These are phyloP conservation scores for Nomada goodeniana DNA, from an alignment of 2,888 invertebrate genomes.

Conservation along the genomic window DNA sequence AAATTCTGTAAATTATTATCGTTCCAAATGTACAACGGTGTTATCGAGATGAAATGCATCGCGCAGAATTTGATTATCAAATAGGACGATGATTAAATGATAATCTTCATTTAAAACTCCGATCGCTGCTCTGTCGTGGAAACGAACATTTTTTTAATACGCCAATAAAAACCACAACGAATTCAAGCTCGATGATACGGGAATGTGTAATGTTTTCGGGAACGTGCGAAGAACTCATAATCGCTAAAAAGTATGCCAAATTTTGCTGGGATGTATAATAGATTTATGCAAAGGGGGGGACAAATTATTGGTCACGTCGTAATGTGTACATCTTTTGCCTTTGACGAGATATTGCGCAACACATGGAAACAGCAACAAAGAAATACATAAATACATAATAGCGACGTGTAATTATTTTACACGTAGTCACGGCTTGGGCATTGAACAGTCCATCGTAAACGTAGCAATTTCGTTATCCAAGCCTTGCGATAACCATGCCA, in stretches of 20 bases:
- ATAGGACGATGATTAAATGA: not conserved
- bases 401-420: not conserved
- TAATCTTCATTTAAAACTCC: not conserved
- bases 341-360: not conserved
- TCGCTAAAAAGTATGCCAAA: not conserved
- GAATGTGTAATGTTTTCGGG: not conserved
- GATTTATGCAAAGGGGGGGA: not conserved
- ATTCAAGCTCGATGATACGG: not conserved
- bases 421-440: not conserved
- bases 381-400: not conserved
- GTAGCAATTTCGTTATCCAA: not conserved
- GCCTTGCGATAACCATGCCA: not conserved
- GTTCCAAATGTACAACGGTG: too few species aligned
- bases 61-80: too few species aligned
- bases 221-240: not conserved
- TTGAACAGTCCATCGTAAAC: not conserved
- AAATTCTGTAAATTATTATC: too few species aligned
- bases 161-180: not conserved
- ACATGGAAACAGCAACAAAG: not conserved
- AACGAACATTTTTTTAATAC: not conserved
- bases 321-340: not conserved
- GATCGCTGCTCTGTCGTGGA: not conserved
- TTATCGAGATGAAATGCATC: too few species aligned
- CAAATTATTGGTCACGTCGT: not conserved
- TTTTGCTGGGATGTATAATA: conserved; percentile 6